Percentiles rank a stretch among this genome's conserved stretches.
Evolutionary conservation across 2,797 vertebrate species (phyloP).

Genomic region (Hozukius guyotensis): DNA sequence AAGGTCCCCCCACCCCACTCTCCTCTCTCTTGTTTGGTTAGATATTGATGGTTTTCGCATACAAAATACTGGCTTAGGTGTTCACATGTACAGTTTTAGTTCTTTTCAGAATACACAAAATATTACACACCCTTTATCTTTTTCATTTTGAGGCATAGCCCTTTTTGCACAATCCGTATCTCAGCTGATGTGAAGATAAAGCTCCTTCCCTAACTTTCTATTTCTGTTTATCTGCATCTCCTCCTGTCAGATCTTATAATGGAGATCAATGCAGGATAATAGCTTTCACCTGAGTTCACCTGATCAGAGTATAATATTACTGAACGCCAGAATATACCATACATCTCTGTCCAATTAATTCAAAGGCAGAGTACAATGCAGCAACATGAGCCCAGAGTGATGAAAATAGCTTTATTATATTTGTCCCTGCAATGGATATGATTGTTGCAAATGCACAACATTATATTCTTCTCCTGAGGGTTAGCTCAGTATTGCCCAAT

Average conservation of each 20-base stretch:
- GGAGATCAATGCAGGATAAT: conserved; percentile 57
- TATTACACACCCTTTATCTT: conserved; percentile 8
- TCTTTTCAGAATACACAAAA: conserved; percentile 9
- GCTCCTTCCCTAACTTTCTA: conserved; percentile 18
- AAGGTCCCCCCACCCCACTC: neutral
- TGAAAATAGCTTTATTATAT: conserved; percentile 24
- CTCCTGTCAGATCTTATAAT: conserved; percentile 31
- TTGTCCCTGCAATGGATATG: neutral
- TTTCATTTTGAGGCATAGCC: neutral
- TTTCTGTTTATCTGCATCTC: conserved; percentile 52
- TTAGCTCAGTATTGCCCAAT: neutral
- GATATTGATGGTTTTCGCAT: conserved; percentile 32
- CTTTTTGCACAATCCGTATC: conserved; percentile 4
- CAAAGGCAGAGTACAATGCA: neutral
- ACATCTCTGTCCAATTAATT: conserved; percentile 28
- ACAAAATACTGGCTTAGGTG: conserved; percentile 19
- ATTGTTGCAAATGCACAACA: neutral
- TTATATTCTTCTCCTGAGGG: neutral
- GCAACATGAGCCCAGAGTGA: conserved; percentile 12
- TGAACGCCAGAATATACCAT: conserved; percentile 12
- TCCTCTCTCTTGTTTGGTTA: conserved; percentile 25
- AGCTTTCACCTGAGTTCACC: conserved; percentile 48
- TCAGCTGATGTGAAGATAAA: conserved; percentile 27
- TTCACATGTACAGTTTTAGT: conserved; percentile 5
- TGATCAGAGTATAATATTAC: conserved; percentile 26